These are phyloP conservation scores for Dermatemys mawii DNA, from an alignment of 2,113 vertebrate species.

Conservation along the genomic window DNA sequence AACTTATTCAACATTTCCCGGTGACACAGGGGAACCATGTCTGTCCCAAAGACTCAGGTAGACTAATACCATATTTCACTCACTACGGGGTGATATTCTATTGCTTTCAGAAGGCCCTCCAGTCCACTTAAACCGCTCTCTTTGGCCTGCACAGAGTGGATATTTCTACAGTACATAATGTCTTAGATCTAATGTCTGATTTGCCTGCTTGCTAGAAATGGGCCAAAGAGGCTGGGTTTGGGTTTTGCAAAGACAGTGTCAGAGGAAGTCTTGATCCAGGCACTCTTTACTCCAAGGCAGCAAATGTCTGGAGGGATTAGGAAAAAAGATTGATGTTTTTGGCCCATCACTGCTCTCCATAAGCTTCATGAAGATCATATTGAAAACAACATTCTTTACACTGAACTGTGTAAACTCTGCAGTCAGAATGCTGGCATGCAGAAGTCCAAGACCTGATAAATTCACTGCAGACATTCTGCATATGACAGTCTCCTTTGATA, in stretches of 20 bases:
- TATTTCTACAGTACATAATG: background rate
- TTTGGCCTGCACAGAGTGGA: background rate
- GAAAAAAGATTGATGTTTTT: background rate
- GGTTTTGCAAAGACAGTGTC: background rate
- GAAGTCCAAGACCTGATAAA: background rate
- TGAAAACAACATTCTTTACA: background rate
- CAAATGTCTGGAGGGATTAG: background rate
- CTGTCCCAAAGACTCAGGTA: background rate
- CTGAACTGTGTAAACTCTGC: background rate
- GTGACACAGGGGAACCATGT: background rate
- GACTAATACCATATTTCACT: slow-evolving; percentile 1
- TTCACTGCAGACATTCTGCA: background rate
- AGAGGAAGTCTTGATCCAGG: background rate
- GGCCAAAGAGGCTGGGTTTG: background rate
- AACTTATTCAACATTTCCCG: background rate
- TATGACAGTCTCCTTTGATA: background rate
- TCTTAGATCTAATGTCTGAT: background rate
- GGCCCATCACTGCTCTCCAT: background rate
- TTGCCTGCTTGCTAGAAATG: fast-evolving
- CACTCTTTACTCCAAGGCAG: background rate
- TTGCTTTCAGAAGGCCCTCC: background rate
- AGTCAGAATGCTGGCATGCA: background rate
- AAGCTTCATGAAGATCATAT: background rate
- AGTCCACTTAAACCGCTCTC: background rate
- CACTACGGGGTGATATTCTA: background rate